Evolutionary conservation across 2,888 invertebrate species (phyloP), one percentile per base, ranked within the genome.

Genomic region (Ennomos erosarius): DNA sequence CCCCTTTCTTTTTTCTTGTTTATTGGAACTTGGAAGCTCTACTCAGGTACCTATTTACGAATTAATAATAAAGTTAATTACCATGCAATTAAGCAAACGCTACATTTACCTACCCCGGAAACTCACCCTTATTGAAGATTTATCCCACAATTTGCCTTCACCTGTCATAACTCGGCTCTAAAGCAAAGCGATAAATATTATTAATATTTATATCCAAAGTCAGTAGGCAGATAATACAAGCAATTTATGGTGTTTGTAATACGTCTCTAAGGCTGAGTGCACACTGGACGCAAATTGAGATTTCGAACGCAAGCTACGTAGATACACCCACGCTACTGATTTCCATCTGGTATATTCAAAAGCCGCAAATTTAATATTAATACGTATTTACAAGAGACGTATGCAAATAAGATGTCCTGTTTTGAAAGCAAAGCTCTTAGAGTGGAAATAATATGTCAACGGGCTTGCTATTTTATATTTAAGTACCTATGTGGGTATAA

Each of bases 241-340:
- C 59, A 60, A 67, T 65, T 65, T 68, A 68, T 65, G 47, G 56
- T 50, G 56, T 60, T 53, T 55, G 59, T 66, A 59, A 62, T 59
- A 55, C 55, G 54, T 59, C 59, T 57, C 55, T 61, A 60, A 69
- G 67, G 69, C 67, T 56, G 51, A 62, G 68, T 61, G 65, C 69
- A 64, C 67, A 72, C 68, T 69, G 63, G 63, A 67, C 65, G 45
- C 58, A 68, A 74, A 82, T 78, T 77, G 69, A 81, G 75, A 79
- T 77, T 78, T 74, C 73, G 70, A 71, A 69, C 70, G 74, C 69
- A 67, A 67, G 56, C 44, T 50, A 53, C 39, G 44, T 34, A 37
- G 42, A 16, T 63, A 62, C 76, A 64, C 79, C 82, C 71, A 80
- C 81, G 65, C 69, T 44, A 38, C 61, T 68, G 72, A 80, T 82